Conservation (phyloP, 1,140 invertebrate genomes). For the Pogonus chalceus region DNA sequence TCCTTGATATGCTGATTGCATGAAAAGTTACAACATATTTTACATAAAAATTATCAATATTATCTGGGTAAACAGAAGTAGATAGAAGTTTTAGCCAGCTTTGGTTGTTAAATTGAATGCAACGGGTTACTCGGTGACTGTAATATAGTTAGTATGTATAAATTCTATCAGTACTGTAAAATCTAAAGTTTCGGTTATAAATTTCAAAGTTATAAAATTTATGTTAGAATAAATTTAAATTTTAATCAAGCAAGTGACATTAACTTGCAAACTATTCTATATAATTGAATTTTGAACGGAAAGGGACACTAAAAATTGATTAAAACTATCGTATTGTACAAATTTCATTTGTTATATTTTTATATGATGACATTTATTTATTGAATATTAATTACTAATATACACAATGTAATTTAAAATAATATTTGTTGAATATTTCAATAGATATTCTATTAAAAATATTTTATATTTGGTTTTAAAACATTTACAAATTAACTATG, state of each 20-base stretch:
- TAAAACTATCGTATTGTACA: slow-evolving; percentile 2
- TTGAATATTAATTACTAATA: neutral
- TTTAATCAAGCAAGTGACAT: neutral
- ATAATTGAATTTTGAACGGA: neutral
- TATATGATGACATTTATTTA: neutral
- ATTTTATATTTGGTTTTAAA: neutral
- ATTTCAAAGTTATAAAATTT: neutral
- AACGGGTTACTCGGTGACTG: too few species aligned
- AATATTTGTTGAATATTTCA: neutral
- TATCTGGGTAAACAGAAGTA: too few species aligned
- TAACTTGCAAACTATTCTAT: neutral
- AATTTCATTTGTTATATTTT: neutral
- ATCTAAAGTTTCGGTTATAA: neutral
- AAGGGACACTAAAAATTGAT: slow-evolving; percentile 3
- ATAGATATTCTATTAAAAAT: neutral
- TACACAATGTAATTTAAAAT: neutral
- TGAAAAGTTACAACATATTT: too few species aligned
- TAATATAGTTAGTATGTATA: neutral
- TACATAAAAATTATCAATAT: too few species aligned
- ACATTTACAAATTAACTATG: too few species aligned
- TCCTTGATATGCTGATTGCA: too few species aligned
- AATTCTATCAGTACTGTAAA: neutral
- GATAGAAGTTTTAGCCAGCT: too few species aligned
- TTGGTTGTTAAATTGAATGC: too few species aligned
- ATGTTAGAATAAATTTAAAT: slow-evolving; percentile 6